Conservation (phyloP, 2,888 invertebrate species). For the Nomada ferruginata region DNA sequence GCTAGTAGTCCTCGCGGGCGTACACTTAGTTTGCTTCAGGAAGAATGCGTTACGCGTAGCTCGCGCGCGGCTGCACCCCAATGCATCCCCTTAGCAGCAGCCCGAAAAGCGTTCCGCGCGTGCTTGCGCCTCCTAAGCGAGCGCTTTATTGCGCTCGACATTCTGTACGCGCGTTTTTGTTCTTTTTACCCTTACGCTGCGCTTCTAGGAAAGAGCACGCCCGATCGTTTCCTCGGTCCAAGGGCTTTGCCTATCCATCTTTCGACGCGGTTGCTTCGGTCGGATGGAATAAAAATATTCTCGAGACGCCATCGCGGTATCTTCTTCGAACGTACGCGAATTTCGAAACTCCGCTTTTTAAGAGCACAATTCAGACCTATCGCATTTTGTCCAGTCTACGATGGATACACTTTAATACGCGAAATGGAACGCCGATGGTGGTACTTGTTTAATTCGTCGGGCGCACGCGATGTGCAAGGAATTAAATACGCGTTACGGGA, state of each 20-base stretch:
- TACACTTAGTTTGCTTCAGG: conserved; percentile 1
- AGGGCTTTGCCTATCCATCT: conserved; percentile 37
- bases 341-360: background rate
- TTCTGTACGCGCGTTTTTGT: conserved; percentile 49
- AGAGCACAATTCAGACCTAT: background rate
- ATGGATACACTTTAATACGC: no score
- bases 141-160: conserved; percentile 55
- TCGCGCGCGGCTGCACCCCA: conserved; percentile 26
- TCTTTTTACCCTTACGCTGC: background rate
- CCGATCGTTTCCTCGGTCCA: conserved; percentile 44
- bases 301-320: background rate
- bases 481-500: conserved; percentile 63
- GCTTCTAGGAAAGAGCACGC: background rate
- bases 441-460: background rate
- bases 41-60: conserved; percentile 42
- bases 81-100: conserved; percentile 32
- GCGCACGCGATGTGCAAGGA: conserved; percentile 35
- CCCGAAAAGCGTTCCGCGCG: conserved; percentile 63
- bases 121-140: conserved; percentile 52
- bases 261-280: conserved; percentile 35
- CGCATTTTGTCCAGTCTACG: background rate
- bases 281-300: conserved; percentile 53
- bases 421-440: no score
- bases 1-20: background rate
- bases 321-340: background rate